Percentiles rank a stretch among this genome's conserved stretches.
phyloP scores from a whole-genome alignment of 2,888 invertebrate species.

The Gibbula magus region DNA sequence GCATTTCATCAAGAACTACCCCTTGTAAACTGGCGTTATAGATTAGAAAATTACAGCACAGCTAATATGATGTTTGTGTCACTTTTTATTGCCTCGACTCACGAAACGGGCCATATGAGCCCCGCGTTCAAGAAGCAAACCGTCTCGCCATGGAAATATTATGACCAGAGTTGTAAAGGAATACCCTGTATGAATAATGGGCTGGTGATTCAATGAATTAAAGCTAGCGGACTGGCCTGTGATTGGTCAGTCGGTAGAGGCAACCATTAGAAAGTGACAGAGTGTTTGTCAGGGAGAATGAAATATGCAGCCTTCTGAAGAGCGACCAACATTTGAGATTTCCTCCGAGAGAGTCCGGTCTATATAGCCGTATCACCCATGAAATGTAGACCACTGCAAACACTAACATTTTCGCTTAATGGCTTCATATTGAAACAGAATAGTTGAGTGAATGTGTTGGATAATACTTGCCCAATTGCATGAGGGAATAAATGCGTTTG shows the following conservation, averaged over 20 bases:
- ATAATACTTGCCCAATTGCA: not conserved
- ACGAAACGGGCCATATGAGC: conserved; percentile 4
- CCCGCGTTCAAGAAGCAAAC: not conserved
- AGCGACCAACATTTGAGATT: not conserved
- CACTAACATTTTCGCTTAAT: not conserved
- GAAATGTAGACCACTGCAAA: conserved; percentile 6
- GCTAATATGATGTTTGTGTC: not conserved
- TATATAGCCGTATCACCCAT: not conserved
- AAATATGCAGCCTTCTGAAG: not conserved
- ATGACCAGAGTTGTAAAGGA: not conserved
- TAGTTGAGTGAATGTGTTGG: not conserved
- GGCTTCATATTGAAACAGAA: not conserved
- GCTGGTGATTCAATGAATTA: not conserved
- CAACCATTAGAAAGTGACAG: not conserved
- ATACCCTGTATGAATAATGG: not conserved
- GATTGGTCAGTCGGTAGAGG: not conserved
- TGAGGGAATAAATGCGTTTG: no score
- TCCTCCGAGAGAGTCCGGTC: not conserved
- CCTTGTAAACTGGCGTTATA: not conserved
- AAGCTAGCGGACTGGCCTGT: not conserved
- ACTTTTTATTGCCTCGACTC: not conserved
- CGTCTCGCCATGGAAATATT: not conserved
- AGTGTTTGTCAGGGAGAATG: not conserved
- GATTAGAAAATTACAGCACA: not conserved
- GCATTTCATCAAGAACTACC: conserved; percentile 7